Percentiles rank a stretch among this genome's conserved stretches.
Evolutionary conservation across 2,888 invertebrate genomes (phyloP).

Genomic region (Cerceris ruficornis): DNA sequence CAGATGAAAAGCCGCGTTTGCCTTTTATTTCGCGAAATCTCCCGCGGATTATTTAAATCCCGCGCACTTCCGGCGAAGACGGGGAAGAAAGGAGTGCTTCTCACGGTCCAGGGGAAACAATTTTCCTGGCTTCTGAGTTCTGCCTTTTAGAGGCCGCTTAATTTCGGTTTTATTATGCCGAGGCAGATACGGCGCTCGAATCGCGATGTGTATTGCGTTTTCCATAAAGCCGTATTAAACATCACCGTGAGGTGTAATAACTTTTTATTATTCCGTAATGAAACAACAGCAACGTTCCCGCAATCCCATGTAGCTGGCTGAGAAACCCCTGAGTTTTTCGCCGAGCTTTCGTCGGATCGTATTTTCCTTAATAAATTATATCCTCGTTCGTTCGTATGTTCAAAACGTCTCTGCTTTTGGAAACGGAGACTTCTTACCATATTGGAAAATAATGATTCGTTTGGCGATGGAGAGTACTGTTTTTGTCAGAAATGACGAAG

Average conservation of each 20-base stretch:
- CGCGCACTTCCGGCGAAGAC: background rate
- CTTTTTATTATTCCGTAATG: constrained; percentile 28
- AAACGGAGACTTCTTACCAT: too few relatives aligned
- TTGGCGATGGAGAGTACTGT: too few relatives aligned
- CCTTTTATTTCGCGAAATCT: background rate
- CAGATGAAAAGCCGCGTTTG: background rate
- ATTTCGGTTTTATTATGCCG: constrained; percentile 33
- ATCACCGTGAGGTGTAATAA: constrained; percentile 30
- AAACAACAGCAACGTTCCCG: background rate
- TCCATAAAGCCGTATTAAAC: constrained; percentile 22
- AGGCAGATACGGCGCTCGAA: constrained; percentile 5
- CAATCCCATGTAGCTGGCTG: background rate
- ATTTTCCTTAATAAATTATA: too few relatives aligned
- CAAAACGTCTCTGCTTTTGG: too few relatives aligned
- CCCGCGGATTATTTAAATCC: background rate
- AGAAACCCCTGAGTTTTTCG: background rate
- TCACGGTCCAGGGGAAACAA: background rate
- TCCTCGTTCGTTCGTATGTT: too few relatives aligned
- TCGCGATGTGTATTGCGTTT: constrained; percentile 27
- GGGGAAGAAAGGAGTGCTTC: background rate
- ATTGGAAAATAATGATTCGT: too few relatives aligned
- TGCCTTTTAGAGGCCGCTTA: constrained; percentile 23
- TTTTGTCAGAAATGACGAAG: too few relatives aligned
- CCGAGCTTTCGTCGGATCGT: background rate
- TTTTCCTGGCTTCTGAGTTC: background rate